Base-by-base conservation (phyloP, 2,888 invertebrate species). In the Diplazon laetatorius region DNA sequence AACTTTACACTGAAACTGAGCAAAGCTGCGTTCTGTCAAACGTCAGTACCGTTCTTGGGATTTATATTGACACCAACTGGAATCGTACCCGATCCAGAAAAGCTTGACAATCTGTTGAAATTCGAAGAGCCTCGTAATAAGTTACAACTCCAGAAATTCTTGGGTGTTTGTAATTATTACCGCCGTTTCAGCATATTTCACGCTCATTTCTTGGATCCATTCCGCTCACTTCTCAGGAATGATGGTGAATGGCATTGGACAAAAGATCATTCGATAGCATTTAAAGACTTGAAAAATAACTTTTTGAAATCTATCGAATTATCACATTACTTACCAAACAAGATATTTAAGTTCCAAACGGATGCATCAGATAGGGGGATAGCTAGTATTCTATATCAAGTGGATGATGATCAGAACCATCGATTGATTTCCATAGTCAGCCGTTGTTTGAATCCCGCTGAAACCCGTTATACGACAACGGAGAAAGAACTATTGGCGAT, bases 61-160 rank as follows among this genome's bases (percentile, higher is more conserved):
- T 81, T 48, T 18, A 48, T 74, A 5, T 10, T 75, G 1, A 63
- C 80, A 1, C 10, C 78, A 0, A 10, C 52, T 5, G 79, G 79
- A 6, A 65, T 80, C 0, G n/a, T 1, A 1, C 65, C 77, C 16
- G 63, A 82, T 50, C 66, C 73, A 14, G 72, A 77, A 14, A 78
- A 83, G 59, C 50, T 82, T 0, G 35, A 80, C 6, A 80, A 82
- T 0, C 84, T 87, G 5, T 10, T 42, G 22, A 70, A 85, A 5
- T 86, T 85, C 65, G 76, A 81, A 6, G 46, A 37, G 9, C 86
- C 86, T 2, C 60, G 25, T 52, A 85, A 81, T 46, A 55, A 83
- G 20, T 82, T 83, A 65, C 80, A 86, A 42, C 62, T 87, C 1
- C 76, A 84, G 44, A 68, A 68, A 62, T 82, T 86, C 63, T 25